phyloP scores from a whole-genome alignment of 2,113 vertebrate genomes.

The Erythrolamprus reginae region DNA sequence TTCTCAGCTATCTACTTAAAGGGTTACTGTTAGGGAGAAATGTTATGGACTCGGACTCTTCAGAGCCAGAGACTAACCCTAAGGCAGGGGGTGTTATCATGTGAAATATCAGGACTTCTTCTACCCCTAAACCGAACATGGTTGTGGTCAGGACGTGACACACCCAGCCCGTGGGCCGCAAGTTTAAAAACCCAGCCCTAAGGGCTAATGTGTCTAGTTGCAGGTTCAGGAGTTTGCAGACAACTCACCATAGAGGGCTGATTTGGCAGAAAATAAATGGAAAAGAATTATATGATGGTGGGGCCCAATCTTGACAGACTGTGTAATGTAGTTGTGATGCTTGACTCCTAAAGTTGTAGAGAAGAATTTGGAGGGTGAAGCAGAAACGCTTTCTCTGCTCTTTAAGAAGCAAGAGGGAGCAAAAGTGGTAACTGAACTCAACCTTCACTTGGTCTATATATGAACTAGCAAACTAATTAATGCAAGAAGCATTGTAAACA shows the following conservation, averaged over 20 bases:
- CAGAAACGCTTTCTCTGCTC: not conserved
- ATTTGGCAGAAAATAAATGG: not conserved
- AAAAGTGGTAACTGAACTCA: not conserved
- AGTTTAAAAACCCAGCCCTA: not conserved
- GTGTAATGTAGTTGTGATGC: not conserved
- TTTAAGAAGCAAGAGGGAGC: not conserved
- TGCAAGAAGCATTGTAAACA: too few relatives aligned
- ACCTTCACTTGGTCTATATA: not conserved
- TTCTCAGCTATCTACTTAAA: not conserved
- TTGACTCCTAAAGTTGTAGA: too few relatives aligned
- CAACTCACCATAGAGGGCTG: not conserved
- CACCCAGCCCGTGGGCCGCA: too few relatives aligned
- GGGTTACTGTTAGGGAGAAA: not conserved
- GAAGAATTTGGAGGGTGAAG: not conserved
- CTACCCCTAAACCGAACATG: too few relatives aligned
- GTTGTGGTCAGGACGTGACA: too few relatives aligned
- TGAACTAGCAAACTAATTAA: too few relatives aligned
- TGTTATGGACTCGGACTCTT: not conserved
- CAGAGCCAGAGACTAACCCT: not conserved
- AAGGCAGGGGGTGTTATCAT: not conserved
- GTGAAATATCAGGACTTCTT: too few relatives aligned
- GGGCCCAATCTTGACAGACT: not conserved
- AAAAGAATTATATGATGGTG: not conserved
- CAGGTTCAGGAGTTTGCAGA: not conserved
- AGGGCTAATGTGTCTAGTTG: not conserved